Percentiles rank a stretch among this genome's conserved stretches.
Evolutionary conservation across 2,797 vertebrate species (phyloP).

Genomic region (Anguilla marmorata): DNA sequence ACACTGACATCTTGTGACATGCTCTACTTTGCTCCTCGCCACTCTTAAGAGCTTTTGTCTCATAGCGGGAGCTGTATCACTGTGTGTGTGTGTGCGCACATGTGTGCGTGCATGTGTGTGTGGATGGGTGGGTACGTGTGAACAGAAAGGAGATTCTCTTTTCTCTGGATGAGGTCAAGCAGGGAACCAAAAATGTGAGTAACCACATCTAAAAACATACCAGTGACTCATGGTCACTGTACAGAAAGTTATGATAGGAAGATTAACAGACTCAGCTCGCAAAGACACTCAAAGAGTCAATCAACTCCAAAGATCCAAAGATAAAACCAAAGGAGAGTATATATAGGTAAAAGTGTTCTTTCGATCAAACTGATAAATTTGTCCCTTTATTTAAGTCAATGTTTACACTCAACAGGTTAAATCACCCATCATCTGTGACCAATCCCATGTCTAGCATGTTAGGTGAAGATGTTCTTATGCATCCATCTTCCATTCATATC

Average conservation of each 20-base stretch:
- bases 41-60: background rate
- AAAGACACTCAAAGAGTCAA: background rate
- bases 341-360: background rate
- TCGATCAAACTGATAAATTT: background rate
- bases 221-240: background rate
- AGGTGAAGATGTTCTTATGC: background rate
- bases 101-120: background rate
- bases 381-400: background rate
- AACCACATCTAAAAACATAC: background rate
- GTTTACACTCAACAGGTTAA: background rate
- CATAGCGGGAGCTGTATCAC: background rate
- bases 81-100: background rate
- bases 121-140: background rate
- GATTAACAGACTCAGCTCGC: background rate
- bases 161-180: background rate
- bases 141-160: background rate
- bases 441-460: background rate
- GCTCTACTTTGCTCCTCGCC: background rate
- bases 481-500: background rate
- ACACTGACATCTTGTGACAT: background rate
- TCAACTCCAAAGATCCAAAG: background rate
- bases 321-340: background rate
- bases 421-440: background rate
- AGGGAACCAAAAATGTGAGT: background rate
- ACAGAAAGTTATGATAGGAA: background rate